A percentile compares a stretch with the other conserved stretches of the same genome.
phyloP scores from a whole-genome alignment of 2,797 vertebrate genomes.

The Arrhamphus sclerolepis region DNA sequence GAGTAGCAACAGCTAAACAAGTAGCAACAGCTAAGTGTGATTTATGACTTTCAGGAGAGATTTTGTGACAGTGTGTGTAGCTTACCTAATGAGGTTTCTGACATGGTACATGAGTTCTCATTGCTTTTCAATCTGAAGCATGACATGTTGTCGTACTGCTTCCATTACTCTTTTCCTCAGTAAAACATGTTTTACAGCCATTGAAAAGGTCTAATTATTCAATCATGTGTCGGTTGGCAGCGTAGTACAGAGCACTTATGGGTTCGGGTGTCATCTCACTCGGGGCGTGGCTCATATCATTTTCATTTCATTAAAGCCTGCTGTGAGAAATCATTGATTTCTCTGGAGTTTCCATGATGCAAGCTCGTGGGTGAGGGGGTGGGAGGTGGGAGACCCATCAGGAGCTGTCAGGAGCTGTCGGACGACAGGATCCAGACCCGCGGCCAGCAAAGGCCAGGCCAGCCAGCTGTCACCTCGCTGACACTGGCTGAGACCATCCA shows the following conservation, averaged over 20 bases:
- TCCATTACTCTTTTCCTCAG: slow-evolving; percentile 48
- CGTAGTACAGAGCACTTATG: slow-evolving; percentile 58
- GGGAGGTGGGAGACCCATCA: slow-evolving; percentile 61
- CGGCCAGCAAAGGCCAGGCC: slow-evolving; percentile 71
- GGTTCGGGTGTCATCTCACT: slow-evolving; percentile 62
- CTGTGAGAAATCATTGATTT: slow-evolving; percentile 71
- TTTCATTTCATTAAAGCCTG: slow-evolving; percentile 72
- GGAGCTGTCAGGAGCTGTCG: slow-evolving; percentile 78
- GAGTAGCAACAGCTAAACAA: slow-evolving; percentile 33
- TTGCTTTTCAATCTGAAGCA: slow-evolving; percentile 30
- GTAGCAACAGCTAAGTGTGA: slow-evolving; percentile 36
- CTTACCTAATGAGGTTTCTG: slow-evolving; percentile 49
- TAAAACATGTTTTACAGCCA: slow-evolving; percentile 57
- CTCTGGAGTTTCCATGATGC: slow-evolving; percentile 71
- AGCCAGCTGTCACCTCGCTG: slow-evolving; percentile 80
- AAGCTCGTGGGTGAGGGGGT: slow-evolving; percentile 51
- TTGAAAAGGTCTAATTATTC: slow-evolving; percentile 64
- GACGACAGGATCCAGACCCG: slow-evolving; percentile 77
- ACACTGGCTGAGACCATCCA: slow-evolving; percentile 80
- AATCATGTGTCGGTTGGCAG: slow-evolving; percentile 61
- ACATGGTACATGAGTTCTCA: slow-evolving; percentile 45
- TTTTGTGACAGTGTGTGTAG: slow-evolving; percentile 35
- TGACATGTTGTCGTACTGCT: slow-evolving; percentile 42
- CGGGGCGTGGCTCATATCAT: slow-evolving; percentile 69
- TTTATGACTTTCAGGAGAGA: slow-evolving; percentile 49